Base-by-base conservation (phyloP, 2,888 invertebrate genomes). In the Zele albiditarsus region DNA sequence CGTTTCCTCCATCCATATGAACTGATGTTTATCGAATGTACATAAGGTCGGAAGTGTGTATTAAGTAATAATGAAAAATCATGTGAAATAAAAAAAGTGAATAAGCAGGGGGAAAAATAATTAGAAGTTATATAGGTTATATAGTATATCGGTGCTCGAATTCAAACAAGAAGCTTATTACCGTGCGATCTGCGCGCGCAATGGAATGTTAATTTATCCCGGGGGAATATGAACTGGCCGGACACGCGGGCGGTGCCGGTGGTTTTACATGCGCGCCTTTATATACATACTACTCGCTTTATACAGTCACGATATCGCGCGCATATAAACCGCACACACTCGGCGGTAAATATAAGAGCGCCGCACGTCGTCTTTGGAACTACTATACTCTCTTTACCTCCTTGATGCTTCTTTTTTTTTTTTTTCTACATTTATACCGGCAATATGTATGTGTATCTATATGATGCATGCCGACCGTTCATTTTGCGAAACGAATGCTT, bases 401-500 rank as follows among this genome's bases (percentile, higher is more conserved):
- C 53, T 67, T n/a, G n/a, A n/a, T n/a, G n/a, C 28, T 33, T 63
- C 20, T 63, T 33, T 62, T 63, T 53, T 74, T 38, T 71, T 69
- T 74, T 49, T 67, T 65, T 10, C 57, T 67, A 71, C 68, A 71
- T 38, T 12, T 12, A 38, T 38, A n/a, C 38, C 10, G 38, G 2
- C 8, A 12, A 38, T 38, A 38, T 4, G 10, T 38, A 8, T 38
- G 8, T 38, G 0, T 38, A 38, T 38, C 0, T 38, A 71, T 71
- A 66, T 73, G 71, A 60, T 68, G 69, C 60, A 68, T 58, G 62
- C 63, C 63, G 74, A 76, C 71, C 76, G 65, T 76, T 78, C 75
- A 78, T 78, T 76, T 74, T 78, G 72, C 65, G 66, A 78, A 78
- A 76, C 66, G 74, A 74, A 66, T 73, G 73, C 49, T 67, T 49